phyloP scores from a whole-genome alignment of 1,140 invertebrate genomes.

The Nylanderia fulva region DNA sequence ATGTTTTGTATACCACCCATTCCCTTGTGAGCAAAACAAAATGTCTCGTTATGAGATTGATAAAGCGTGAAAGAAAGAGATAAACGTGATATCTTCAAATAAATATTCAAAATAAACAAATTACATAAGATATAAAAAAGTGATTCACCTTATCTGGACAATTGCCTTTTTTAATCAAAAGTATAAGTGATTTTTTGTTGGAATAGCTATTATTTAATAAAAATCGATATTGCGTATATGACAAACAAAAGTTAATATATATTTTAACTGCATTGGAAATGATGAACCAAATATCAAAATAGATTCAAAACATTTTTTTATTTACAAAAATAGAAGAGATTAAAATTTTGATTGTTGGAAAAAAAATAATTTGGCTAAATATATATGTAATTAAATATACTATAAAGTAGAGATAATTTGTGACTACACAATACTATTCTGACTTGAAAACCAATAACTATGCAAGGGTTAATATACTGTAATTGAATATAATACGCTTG shows the following conservation, averaged over 20 bases:
- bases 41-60: constrained; percentile 75
- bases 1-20: constrained; percentile 30
- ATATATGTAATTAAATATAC: neutral
- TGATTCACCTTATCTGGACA: constrained; percentile 6
- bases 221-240: neutral
- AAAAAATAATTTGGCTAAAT: neutral
- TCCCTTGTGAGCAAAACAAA: constrained; percentile 76
- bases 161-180: constrained; percentile 58
- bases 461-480: constrained; percentile 1
- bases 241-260: constrained; percentile 18
- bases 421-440: constrained; percentile 30
- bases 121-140: constrained; percentile 45
- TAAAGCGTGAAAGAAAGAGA: constrained; percentile 26
- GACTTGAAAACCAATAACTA: neutral
- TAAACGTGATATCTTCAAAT: constrained; percentile 45
- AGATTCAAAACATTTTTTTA: neutral
- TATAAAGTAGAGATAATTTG: constrained; percentile 45
- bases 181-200: constrained; percentile 18
- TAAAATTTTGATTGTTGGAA: neutral
- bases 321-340: neutral
- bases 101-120: constrained; percentile 56
- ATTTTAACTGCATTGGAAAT: constrained; percentile 19
- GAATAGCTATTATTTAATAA: constrained; percentile 24
- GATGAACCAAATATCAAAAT: constrained; percentile 16
- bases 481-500: constrained; percentile 25